Base-by-base conservation (phyloP, 35 echinoderm and acorn worm species). In the Diadema setosum region DNA sequence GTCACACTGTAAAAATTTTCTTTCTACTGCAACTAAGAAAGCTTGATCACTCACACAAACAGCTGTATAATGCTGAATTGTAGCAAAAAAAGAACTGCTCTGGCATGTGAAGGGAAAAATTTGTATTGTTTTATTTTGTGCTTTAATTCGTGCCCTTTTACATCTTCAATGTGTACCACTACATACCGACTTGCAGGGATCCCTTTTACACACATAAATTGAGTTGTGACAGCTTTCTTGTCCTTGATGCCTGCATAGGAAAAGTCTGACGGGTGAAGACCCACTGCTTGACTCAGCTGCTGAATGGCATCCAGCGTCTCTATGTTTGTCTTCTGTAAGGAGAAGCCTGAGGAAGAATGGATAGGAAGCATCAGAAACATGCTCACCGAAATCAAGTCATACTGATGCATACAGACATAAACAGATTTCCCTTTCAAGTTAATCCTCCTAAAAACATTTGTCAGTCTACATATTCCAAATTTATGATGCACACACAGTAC, bases 171-270 rank as follows among this genome's bases (percentile, higher is more conserved):
- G n/a, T n/a, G n/a, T n/a, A n/a, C n/a, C n/a, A n/a, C n/a, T n/a
- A n/a, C n/a, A n/a, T n/a, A n/a, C n/a, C n/a, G n/a, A n/a, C n/a
- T n/a, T n/a, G n/a, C 30, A 40, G 59, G 42, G 40, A 87, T 37
- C 3, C 73, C 83, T 82, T 82, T 93, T 2, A 93, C 90, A 45
- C 65, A 67, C 81, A 97, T 89, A 33, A 34, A 32, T 61, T 97
- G 94, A 26, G 45, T 81, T 24, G 94, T 97, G n/a, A 97, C 46
- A 27, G 94, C 94, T 37, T 88, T 97, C 74, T 97, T 97, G 60
- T 97, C 94, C 55, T 97, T 97, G 41, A 93, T 89, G 32, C 94
- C 94, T 26, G 94, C 94, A 82, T 97, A 97, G 37, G 85, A 89
- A 61, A 97, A 89, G 82, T 89, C 82, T 16, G 90, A 97, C 0